Conservation (phyloP, 2,888 invertebrate species). For the Rhaphigaster nebulosa region DNA sequence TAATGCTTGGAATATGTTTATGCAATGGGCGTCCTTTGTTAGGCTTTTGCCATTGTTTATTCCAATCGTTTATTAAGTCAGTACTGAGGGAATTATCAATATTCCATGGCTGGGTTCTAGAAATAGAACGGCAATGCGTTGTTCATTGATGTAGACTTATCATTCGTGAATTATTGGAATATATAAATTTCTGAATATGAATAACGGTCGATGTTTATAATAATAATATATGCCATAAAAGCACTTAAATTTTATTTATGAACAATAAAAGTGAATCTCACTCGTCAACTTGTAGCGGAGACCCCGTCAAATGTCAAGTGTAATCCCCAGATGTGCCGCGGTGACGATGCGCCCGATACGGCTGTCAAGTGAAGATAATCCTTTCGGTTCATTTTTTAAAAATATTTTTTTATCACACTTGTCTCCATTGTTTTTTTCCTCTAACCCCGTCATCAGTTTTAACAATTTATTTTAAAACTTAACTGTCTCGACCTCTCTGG, state of each 20-base stretch:
- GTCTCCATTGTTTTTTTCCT: neutral
- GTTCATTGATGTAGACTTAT: no score
- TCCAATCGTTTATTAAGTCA: no score
- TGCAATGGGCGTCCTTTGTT: no score
- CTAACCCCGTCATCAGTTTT: neutral
- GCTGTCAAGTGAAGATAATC: constrained; percentile 24
- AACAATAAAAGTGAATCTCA: neutral
- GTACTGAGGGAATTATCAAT: no score
- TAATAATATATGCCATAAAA: no score
- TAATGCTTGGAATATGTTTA: no score
- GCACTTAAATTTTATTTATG: neutral
- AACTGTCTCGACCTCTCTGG: neutral
- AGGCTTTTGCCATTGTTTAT: no score
- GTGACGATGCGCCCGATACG: constrained; percentile 25
- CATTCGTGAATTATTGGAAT: no score
- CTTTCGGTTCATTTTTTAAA: constrained; percentile 31
- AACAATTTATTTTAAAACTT: constrained; percentile 27
- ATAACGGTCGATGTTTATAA: no score
- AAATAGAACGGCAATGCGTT: no score
- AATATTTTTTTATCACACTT: neutral
- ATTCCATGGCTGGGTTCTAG: no score
- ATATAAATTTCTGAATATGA: no score
- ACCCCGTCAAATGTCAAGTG: neutral
- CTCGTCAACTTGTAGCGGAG: neutral
- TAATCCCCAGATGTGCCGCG: constrained; percentile 1